phyloP scores from a whole-genome alignment of 2,797 vertebrate genomes.

The Pipistrellus nathusii region DNA sequence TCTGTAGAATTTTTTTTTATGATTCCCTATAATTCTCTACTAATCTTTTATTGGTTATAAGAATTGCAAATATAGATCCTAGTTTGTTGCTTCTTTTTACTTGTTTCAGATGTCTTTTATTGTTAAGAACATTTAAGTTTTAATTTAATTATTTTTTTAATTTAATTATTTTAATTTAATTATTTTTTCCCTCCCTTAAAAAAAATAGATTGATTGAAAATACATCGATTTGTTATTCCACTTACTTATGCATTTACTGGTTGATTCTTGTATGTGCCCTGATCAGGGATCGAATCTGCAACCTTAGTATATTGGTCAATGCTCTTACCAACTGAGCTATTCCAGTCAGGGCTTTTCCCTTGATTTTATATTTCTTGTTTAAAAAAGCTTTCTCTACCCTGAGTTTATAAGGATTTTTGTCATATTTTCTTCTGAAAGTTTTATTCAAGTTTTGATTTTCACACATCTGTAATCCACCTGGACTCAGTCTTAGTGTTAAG shows the following conservation, averaged over 20 bases:
- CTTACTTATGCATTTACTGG: background rate
- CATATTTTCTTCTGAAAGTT: slow-evolving; percentile 43
- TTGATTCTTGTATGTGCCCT: background rate
- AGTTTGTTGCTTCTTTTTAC: background rate
- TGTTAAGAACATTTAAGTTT: slow-evolving; percentile 32
- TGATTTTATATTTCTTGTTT: slow-evolving; percentile 50
- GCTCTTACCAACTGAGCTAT: background rate
- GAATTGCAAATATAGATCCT: background rate
- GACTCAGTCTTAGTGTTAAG: slow-evolving; percentile 14
- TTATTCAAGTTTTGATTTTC: slow-evolving; percentile 58
- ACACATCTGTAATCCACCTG: background rate
- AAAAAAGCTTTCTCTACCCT: background rate
- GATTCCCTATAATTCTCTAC: background rate
- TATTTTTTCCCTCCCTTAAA: background rate
- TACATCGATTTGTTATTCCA: background rate
- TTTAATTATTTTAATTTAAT: slow-evolving; percentile 38
- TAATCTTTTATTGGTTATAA: background rate
- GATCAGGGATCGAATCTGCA: background rate
- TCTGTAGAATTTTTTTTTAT: background rate
- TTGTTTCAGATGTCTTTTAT: slow-evolving; percentile 13
- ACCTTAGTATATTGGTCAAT: background rate
- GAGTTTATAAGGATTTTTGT: background rate
- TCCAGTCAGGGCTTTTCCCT: background rate
- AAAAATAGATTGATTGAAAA: background rate
- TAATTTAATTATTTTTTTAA: background rate